phyloP scores from a whole-genome alignment of 2,797 vertebrate species.

The Sebastes minor region DNA sequence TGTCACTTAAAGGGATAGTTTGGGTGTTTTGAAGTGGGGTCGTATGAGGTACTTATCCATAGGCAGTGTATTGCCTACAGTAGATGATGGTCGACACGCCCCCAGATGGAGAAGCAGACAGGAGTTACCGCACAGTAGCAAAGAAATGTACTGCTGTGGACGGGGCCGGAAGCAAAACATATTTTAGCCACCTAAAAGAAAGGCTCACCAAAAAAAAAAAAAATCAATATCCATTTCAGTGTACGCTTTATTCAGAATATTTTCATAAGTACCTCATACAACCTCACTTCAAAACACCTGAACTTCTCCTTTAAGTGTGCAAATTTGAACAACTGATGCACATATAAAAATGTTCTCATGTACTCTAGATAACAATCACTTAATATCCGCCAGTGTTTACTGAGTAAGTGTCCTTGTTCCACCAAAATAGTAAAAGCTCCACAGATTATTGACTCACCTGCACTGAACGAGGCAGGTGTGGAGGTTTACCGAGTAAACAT shows the following conservation, averaged over 20 bases:
- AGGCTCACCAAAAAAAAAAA: not conserved
- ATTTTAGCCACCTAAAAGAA: not conserved
- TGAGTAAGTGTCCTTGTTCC: not conserved
- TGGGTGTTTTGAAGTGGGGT: not conserved
- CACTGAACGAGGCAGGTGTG: conserved; percentile 45
- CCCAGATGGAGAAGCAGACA: not conserved
- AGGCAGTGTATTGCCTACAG: not conserved
- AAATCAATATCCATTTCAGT: too few relatives aligned
- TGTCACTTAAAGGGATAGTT: not conserved
- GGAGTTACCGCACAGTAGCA: not conserved
- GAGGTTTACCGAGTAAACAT: conserved; percentile 53
- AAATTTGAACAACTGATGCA: not conserved
- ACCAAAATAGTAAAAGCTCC: not conserved
- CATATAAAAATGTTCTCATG: not conserved
- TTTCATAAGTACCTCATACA: not conserved
- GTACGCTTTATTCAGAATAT: too few relatives aligned
- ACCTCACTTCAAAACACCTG: not conserved
- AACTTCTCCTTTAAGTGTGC: not conserved
- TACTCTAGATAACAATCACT: not conserved
- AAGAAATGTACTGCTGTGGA: not conserved
- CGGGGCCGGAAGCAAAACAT: not conserved
- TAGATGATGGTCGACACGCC: not conserved
- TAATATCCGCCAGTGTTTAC: conserved; percentile 19
- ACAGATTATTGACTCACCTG: conserved; percentile 26
- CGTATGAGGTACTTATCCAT: not conserved